A percentile compares a stretch with the other conserved stretches of the same genome.
Conservation (phyloP, 2,113 vertebrate species). For the Tachuris rubrigastra region DNA sequence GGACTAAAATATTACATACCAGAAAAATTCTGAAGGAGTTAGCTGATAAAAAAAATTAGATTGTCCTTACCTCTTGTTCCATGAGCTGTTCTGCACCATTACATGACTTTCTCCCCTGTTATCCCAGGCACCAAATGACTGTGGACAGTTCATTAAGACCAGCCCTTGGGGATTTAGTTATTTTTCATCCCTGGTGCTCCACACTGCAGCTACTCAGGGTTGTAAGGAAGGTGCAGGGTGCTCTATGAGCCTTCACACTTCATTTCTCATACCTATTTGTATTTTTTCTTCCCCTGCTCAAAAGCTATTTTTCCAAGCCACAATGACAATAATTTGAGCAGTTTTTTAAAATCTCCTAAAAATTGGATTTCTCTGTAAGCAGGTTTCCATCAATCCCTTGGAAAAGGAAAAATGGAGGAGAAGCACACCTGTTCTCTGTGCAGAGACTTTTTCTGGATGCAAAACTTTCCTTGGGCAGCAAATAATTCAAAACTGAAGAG, state of each 20-base stretch:
- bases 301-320: background rate
- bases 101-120: background rate
- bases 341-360: background rate
- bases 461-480: background rate
- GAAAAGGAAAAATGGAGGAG: background rate
- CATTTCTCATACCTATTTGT: background rate
- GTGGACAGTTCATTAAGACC: no score
- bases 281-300: background rate
- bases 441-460: background rate
- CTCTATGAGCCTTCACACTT: background rate
- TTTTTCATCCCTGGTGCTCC: background rate
- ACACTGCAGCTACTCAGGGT: background rate
- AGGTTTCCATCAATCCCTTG: background rate
- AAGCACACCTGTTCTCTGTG: background rate
- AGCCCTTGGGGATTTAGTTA: background rate
- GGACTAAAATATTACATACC: background rate
- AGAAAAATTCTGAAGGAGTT: background rate
- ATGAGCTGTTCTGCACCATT: background rate
- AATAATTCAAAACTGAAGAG: background rate
- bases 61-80: background rate
- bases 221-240: background rate
- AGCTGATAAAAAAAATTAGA: background rate
- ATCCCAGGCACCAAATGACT: background rate
- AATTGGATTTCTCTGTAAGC: background rate
- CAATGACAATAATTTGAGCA: background rate